Conservation (phyloP, 1,140 invertebrate genomes). For the Grapholita molesta region DNA sequence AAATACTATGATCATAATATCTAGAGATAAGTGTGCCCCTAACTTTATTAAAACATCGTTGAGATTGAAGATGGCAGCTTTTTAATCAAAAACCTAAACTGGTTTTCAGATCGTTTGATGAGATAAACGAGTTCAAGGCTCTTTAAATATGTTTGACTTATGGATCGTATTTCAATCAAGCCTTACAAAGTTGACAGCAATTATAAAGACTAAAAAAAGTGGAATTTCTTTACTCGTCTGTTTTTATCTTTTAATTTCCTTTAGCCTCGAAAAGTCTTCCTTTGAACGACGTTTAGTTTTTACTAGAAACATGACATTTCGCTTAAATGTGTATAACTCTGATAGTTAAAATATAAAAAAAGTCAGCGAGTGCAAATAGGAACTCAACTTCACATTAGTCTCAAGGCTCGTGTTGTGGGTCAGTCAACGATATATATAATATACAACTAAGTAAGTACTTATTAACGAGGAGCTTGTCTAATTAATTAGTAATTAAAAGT, state of each 20-base stretch:
- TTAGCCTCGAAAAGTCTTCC: no score
- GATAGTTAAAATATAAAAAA: no score
- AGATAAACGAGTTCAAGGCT: not conserved
- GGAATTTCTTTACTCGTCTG: not conserved
- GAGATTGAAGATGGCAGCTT: constrained; percentile 35
- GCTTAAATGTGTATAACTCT: no score
- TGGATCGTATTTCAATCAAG: not conserved
- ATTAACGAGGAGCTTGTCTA: no score
- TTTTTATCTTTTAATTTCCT: not conserved
- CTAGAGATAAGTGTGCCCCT: not conserved
- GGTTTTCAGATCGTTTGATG: not conserved
- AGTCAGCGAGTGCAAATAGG: no score
- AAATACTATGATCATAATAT: not conserved
- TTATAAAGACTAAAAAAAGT: not conserved
- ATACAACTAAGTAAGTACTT: no score
- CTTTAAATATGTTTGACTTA: not conserved
- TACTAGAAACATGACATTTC: no score
- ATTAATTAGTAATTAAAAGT: no score
- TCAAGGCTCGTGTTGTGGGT: no score
- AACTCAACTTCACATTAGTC: no score
- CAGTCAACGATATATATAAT: no score
- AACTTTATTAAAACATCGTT: not conserved
- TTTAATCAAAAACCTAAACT: constrained; percentile 41
- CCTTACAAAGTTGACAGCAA: not conserved
- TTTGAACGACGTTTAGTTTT: no score